Conservation (phyloP, 1,140 invertebrate genomes). For the Anoplophora glabripennis region DNA sequence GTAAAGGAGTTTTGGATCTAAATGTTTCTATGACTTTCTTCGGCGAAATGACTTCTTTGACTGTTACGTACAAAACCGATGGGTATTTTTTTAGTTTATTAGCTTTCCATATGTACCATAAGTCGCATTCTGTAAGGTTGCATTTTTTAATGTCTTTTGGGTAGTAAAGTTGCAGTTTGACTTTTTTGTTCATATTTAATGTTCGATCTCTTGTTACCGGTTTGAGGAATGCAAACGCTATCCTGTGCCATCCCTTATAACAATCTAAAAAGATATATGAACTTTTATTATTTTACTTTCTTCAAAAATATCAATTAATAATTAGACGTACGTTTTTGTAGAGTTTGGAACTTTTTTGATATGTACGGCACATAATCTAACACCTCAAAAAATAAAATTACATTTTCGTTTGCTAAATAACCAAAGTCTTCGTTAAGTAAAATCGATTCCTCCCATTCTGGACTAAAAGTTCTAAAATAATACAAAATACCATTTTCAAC, state of each 20-base stretch:
- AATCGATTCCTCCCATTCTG: slow-evolving; percentile 43
- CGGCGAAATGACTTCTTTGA: slow-evolving; percentile 29
- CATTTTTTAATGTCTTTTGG: slow-evolving; percentile 19
- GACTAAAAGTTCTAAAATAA: slow-evolving; percentile 35
- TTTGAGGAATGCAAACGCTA: slow-evolving; percentile 46
- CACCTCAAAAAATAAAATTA: slow-evolving; percentile 44
- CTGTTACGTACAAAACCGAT: slow-evolving; percentile 36
- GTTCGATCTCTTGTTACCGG: slow-evolving; percentile 25
- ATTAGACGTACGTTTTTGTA: no score
- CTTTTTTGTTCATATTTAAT: slow-evolving; percentile 37
- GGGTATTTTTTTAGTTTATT: slow-evolving; percentile 42
- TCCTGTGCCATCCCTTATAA: slow-evolving; percentile 31
- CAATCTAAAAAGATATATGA: slow-evolving; percentile 19
- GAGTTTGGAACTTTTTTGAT: no score
- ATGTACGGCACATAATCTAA: slow-evolving; percentile 18
- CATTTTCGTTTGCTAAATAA: slow-evolving; percentile 29
- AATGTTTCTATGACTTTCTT: slow-evolving; percentile 29
- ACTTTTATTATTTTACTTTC: no score
- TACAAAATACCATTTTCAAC: slow-evolving; percentile 8
- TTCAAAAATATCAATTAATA: no score
- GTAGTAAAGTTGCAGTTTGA: slow-evolving; percentile 42
- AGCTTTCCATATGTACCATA: slow-evolving; percentile 39
- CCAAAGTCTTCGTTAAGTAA: slow-evolving; percentile 41
- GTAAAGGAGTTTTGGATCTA: slow-evolving; percentile 31
- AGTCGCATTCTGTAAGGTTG: slow-evolving; percentile 17